These are phyloP conservation scores for Drosophila eugracilis DNA, from an alignment of 1,140 invertebrate species.

Conservation along the genomic window DNA sequence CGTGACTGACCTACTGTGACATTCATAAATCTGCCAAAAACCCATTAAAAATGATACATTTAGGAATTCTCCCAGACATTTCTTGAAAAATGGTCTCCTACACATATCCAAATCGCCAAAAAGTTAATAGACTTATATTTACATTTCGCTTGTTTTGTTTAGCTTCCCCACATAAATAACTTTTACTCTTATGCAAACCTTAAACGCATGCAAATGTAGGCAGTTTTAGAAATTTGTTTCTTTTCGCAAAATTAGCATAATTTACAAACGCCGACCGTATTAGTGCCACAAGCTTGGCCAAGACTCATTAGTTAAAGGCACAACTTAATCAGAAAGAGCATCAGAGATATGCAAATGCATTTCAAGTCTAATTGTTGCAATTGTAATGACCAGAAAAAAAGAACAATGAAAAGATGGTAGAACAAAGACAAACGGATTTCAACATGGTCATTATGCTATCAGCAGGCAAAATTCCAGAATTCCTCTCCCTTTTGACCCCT, in stretches of 20 bases:
- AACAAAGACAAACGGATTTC: slow-evolving; percentile 31
- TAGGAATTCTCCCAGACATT: not conserved
- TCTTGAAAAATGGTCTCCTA: not conserved
- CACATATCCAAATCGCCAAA: slow-evolving; percentile 4
- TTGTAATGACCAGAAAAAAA: slow-evolving; percentile 32
- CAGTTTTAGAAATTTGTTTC: slow-evolving; percentile 69
- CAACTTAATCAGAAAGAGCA: slow-evolving; percentile 34
- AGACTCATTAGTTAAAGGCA: slow-evolving; percentile 37
- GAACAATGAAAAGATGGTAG: slow-evolving; percentile 34
- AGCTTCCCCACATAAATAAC: slow-evolving; percentile 66
- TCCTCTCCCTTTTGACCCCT: not conserved
- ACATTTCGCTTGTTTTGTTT: slow-evolving; percentile 5
- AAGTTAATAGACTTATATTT: slow-evolving; percentile 23
- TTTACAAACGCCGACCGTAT: slow-evolving; percentile 7
- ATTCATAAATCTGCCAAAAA: slow-evolving; percentile 38
- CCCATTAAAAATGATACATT: slow-evolving; percentile 39
- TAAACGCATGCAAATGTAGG: slow-evolving; percentile 55
- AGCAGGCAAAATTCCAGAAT: slow-evolving; percentile 34
- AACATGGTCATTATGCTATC: slow-evolving; percentile 46
- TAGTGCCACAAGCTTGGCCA: slow-evolving; percentile 2
- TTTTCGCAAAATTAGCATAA: slow-evolving; percentile 37
- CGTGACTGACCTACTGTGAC: slow-evolving; percentile 12
- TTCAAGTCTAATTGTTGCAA: slow-evolving; percentile 34
- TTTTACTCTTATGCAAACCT: slow-evolving; percentile 72
- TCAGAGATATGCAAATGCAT: slow-evolving; percentile 28